Evolutionary conservation across 1,140 invertebrate genomes (phyloP), one percentile per base, ranked within the genome.

Genomic region (Oryzaephilus surinamensis): DNA sequence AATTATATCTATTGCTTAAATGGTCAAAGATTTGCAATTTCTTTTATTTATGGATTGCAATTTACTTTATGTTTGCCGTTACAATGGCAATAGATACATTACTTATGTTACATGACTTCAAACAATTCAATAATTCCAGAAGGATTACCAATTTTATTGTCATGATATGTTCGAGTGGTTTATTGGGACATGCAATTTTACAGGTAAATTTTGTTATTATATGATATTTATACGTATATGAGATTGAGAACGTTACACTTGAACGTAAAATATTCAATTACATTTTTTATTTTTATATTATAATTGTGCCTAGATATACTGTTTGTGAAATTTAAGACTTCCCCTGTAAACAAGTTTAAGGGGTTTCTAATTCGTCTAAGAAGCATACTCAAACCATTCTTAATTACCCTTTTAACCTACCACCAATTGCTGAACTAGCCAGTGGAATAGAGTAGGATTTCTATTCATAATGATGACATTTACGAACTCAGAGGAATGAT

Each of bases 151-250:
- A 46, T 18, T 38, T 45, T 29, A 38, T 51, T 24, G 24, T 51
- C 4, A 44, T 52, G n/a, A 2, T 48, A 15, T 48, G 43, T 28
- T 36, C 49, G 10, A 38, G 35, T 13, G 42, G 50, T 21, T 35
- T 60, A 2, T 34, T 57, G 17, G 29, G 26, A n/a, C 49, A 59
- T 39, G 48, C 48, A 8, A 29, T 48, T 11, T 44, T 55, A 18
- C 51, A 59, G 43, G 51, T 61, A 46, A 41, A 35, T 47, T 3
- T 33, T n/a, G n/a, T n/a, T n/a, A n/a, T n/a, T n/a, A n/a, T n/a
- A n/a, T n/a, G n/a, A n/a, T n/a, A n/a, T n/a, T n/a, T n/a, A n/a
- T n/a, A n/a, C n/a, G n/a, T n/a, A n/a, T n/a, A n/a, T n/a, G n/a
- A n/a, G n/a, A n/a, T n/a, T n/a, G n/a, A n/a, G n/a, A n/a, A n/a